Evolutionary conservation across 2,797 vertebrate genomes (phyloP).

Genomic region (Aplochiton taeniatus): DNA sequence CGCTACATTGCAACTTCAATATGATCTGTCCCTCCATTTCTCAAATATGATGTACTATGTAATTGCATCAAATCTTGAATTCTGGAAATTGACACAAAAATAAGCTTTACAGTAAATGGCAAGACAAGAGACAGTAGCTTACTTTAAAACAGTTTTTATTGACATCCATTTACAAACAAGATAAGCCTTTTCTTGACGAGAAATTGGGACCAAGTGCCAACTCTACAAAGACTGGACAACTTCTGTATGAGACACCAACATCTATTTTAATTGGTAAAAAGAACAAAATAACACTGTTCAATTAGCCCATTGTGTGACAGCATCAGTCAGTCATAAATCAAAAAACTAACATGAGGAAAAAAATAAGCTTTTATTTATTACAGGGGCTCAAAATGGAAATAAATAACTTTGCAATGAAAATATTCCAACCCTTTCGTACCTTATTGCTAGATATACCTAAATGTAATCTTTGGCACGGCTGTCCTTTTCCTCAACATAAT

Average conservation of each 20-base stretch:
- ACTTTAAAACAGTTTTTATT: conserved; percentile 41
- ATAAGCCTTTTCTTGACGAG: neutral
- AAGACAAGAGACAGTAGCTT: neutral
- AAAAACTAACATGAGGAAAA: too few species aligned
- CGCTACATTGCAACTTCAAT: conserved; percentile 26
- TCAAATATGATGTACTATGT: neutral
- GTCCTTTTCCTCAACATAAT: too few species aligned
- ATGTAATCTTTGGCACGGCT: too few species aligned
- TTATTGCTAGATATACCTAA: too few species aligned
- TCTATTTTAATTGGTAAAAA: conserved; percentile 5
- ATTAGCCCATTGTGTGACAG: neutral
- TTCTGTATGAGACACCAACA: conserved; percentile 13
- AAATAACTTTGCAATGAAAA: too few species aligned
- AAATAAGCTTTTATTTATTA: too few species aligned
- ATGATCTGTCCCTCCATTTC: neutral
- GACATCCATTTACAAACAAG: conserved; percentile 23
- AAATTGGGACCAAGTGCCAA: neutral
- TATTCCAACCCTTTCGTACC: too few species aligned
- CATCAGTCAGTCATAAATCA: too few species aligned
- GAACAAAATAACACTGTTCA: neutral
- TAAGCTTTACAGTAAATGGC: neutral
- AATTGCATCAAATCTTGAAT: too few species aligned
- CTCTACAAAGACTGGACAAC: neutral
- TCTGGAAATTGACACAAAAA: neutral
- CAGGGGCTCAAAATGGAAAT: too few species aligned